Percentiles rank a stretch among this genome's conserved stretches.
These are phyloP conservation scores for Mesorhabditis sp. DNA, from an alignment of 2,888 invertebrate species.

Conservation along the genomic window DNA sequence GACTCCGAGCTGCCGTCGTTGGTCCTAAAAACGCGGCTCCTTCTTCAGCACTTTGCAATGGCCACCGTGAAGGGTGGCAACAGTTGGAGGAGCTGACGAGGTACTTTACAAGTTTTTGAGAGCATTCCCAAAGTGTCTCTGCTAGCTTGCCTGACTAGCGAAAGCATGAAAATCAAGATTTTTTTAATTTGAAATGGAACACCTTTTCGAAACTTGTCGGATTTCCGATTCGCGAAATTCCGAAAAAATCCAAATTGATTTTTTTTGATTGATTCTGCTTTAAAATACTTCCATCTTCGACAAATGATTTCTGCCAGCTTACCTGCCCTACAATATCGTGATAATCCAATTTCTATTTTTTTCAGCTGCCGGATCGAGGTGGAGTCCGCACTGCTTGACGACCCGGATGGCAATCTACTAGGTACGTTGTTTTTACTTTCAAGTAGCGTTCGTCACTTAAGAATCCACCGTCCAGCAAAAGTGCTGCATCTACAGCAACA, in stretches of 20 bases:
- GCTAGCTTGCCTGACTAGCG: conserved; percentile 9
- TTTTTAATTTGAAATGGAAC: not conserved
- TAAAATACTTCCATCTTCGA: no score
- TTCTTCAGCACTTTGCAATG: conserved; percentile 54
- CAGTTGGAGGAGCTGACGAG: conserved; percentile 29
- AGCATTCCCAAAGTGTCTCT: not conserved
- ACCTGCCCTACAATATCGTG: no score
- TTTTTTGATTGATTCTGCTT: no score
- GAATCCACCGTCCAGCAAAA: conserved; percentile 1
- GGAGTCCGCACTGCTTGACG: no score
- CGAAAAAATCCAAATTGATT: no score
- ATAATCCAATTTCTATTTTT: no score
- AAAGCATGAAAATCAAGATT: conserved; percentile 12
- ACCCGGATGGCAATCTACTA: not conserved
- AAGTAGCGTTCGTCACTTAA: not conserved
- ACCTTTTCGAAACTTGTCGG: no score
- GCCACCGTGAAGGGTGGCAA: conserved; percentile 48
- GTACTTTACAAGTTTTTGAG: not conserved
- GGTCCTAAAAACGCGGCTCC: conserved; percentile 52
- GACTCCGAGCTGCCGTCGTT: conserved; percentile 50
- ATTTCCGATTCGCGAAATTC: no score
- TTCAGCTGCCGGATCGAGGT: no score
- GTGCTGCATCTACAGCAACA: conserved; percentile 18
- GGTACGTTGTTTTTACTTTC: not conserved
- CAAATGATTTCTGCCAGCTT: no score